phyloP scores from a whole-genome alignment of 1,140 invertebrate genomes.

The Dufourea novaeangliae region DNA sequence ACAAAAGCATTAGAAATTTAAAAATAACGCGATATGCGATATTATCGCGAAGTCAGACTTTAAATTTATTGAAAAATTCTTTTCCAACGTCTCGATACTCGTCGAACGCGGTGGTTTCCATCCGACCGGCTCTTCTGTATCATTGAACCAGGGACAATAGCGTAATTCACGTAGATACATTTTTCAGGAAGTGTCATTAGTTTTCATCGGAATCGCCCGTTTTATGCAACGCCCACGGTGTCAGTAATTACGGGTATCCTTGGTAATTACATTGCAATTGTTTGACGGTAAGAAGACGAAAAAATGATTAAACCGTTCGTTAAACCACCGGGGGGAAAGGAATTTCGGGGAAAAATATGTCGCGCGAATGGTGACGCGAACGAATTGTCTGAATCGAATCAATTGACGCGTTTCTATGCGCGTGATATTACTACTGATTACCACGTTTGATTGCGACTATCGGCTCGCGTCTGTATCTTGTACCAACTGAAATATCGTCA shows the following conservation, averaged over 20 bases:
- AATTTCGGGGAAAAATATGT: background rate
- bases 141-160: slow-evolving; percentile 5
- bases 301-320: background rate
- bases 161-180: slow-evolving; percentile 7
- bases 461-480: background rate
- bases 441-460: background rate
- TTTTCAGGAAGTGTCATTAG: slow-evolving; percentile 1
- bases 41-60: too few species aligned
- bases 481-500: background rate
- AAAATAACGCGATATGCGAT: background rate
- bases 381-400: background rate
- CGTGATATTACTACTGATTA: background rate
- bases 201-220: background rate
- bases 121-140: background rate
- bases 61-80: too few species aligned
- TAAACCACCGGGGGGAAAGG: background rate
- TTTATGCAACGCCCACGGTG: background rate
- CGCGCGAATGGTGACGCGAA: background rate
- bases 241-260: background rate
- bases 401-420: background rate
- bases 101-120: background rate
- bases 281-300: background rate
- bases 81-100: too few species aligned
- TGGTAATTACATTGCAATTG: background rate
- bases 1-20: background rate